Conservation (phyloP, 1,140 invertebrate genomes). For the Anagrus nilaparvatae region DNA sequence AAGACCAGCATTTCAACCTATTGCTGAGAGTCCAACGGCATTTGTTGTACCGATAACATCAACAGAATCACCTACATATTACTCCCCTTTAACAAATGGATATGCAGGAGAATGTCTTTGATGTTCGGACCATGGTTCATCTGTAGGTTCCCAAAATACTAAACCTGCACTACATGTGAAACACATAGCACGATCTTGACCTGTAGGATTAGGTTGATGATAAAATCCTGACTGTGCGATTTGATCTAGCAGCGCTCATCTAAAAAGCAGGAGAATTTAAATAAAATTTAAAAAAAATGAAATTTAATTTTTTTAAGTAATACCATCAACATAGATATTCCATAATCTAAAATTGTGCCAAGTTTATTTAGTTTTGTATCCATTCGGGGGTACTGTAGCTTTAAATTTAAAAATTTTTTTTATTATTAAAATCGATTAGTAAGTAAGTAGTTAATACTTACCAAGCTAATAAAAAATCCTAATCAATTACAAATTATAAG, state of each 20-base stretch:
- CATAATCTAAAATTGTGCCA: too few species aligned
- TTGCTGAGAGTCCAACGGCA: conserved; percentile 47
- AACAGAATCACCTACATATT: conserved; percentile 47
- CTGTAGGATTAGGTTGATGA: conserved; percentile 78
- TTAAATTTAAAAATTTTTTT: too few species aligned
- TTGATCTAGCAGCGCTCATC: conserved; percentile 87
- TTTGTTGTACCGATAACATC: conserved; percentile 64
- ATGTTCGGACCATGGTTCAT: conserved; percentile 94
- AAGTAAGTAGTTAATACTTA: too few species aligned
- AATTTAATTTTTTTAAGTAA: too few species aligned
- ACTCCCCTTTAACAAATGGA: conserved; percentile 87
- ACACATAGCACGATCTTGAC: conserved; percentile 89
- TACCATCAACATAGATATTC: too few species aligned
- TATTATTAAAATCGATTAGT: too few species aligned
- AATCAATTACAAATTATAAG: too few species aligned
- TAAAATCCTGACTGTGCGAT: conserved; percentile 96
- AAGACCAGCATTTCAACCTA: conserved; percentile 48
- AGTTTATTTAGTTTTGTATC: too few species aligned
- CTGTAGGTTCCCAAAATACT: conserved; percentile 91
- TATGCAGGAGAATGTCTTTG: conserved; percentile 87
- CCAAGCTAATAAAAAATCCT: too few species aligned
- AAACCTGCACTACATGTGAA: conserved; percentile 89
- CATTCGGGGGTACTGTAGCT: too few species aligned
- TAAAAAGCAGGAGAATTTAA: too few species aligned
- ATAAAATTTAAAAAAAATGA: too few species aligned